These are phyloP conservation scores for Gadopsis bispinosus DNA, from an alignment of 2,797 vertebrate species.

Conservation along the genomic window DNA sequence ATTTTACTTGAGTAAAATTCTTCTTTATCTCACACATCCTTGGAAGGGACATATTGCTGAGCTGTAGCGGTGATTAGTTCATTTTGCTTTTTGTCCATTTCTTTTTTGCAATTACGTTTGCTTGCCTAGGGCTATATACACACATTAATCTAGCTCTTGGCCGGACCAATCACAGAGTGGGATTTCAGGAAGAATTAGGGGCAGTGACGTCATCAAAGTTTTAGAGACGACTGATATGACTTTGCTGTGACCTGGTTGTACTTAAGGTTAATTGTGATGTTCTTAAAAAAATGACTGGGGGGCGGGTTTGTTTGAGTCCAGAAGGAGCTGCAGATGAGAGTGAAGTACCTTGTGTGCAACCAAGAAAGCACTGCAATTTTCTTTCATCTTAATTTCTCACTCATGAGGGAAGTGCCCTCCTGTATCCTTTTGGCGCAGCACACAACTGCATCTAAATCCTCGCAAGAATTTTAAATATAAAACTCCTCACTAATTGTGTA, in stretches of 20 bases:
- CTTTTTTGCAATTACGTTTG: conserved; percentile 60
- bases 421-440: conserved; percentile 41
- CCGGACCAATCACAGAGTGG: conserved; percentile 60
- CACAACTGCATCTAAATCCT: conserved; percentile 69
- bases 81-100: conserved; percentile 55
- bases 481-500: conserved; percentile 24
- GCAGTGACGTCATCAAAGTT: conserved; percentile 73
- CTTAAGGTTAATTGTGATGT: conserved; percentile 84
- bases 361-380: conserved; percentile 65
- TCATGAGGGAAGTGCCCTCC: conserved; percentile 55
- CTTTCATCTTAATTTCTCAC: conserved; percentile 70
- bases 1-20: background rate
- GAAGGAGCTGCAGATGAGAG: conserved; percentile 62
- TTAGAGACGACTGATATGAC: conserved; percentile 67
- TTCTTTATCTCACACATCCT: conserved; percentile 31
- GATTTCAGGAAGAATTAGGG: conserved; percentile 63
- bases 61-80: conserved; percentile 40
- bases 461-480: conserved; percentile 49
- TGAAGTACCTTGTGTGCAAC: conserved; percentile 73
- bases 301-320: conserved; percentile 67
- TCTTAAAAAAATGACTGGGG: conserved; percentile 57
- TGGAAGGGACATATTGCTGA: conserved; percentile 8
- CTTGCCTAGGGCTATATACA: conserved; percentile 56
- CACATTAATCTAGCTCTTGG: conserved; percentile 60
- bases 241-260: conserved; percentile 66